Evolutionary conservation across 2,888 invertebrate species (phyloP), one percentile per base, ranked within the genome.

Genomic region (Elysia crispata): DNA sequence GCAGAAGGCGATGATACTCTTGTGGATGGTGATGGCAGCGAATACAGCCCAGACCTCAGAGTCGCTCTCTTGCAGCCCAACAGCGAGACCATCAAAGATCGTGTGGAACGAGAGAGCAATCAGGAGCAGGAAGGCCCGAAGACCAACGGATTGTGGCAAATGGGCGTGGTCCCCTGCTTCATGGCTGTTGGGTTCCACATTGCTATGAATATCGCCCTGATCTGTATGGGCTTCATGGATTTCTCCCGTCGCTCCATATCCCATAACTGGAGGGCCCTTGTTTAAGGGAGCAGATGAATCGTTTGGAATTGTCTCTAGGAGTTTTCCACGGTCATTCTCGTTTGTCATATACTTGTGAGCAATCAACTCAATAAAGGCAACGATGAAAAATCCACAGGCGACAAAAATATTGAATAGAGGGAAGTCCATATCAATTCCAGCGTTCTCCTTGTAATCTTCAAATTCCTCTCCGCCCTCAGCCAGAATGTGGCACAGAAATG

Each of bases 1-100:
- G 75, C 93, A 93, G 88, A 94, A 93, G 28, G 94, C 93, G 79
- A 94, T 92, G 23, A 94, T 90, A 31, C 92, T 89, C 85, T 94
- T 94, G 88, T 94, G 94, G 74, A 94, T 89, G 60, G 92, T 85
- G 25, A 94, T 92, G 1, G 94, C 94, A 13, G 93, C 74, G 15
- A 84, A 64, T 11, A 86, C 89, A 83, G 93, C 90, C 83, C 93
- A 83, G 0, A 89, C 87, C 28, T 82, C 69, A 13, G 67, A 11
- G 15, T 18, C 25, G 3, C 18, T 57, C 15, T 60, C 49, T 73
- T 79, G 93, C 20, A 94, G 89, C 0, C 94, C 94, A 76, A 94
- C 89, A 6, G 94, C 94, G 70, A 94, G 87, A 1, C 94, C 94
- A 87, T 94, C 94, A 85, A 94, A 94, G 15, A 94, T 87, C 15